phyloP scores from a whole-genome alignment of 1,140 invertebrate genomes.

The Micrasema longulum region DNA sequence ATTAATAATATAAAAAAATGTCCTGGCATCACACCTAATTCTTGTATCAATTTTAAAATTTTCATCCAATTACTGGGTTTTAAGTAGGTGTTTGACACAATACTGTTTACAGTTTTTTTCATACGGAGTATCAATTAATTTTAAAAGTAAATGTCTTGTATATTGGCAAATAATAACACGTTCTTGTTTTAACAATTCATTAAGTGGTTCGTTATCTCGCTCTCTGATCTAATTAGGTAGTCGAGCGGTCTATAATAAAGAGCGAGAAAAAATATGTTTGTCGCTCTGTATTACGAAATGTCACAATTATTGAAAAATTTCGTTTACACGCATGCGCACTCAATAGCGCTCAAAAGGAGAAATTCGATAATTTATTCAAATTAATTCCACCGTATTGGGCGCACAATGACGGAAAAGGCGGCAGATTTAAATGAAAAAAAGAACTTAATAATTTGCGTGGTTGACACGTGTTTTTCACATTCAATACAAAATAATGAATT shows the following conservation, averaged over 20 bases:
- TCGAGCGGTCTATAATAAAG: constrained; percentile 1
- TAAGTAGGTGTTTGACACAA: too few species aligned
- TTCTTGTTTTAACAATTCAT: constrained; percentile 15
- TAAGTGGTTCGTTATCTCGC: background rate
- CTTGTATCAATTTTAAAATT: too few species aligned
- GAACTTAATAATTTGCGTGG: background rate
- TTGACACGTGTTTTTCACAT: background rate
- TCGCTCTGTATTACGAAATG: constrained; percentile 24
- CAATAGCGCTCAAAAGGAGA: constrained; percentile 17
- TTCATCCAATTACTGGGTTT: too few species aligned
- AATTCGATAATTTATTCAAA: constrained; percentile 39
- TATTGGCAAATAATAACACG: constrained; percentile 8
- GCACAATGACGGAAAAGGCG: constrained; percentile 35
- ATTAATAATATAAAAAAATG: too few species aligned
- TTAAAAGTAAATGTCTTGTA: background rate
- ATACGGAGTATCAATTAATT: background rate
- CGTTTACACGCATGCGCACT: constrained; percentile 9
- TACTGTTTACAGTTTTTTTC: too few species aligned
- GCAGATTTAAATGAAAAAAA: constrained; percentile 31
- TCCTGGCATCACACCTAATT: too few species aligned
- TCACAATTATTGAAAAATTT: background rate
- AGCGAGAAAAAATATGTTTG: constrained; percentile 19
- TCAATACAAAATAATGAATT: background rate
- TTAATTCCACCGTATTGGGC: constrained; percentile 23
- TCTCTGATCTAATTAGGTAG: constrained; percentile 10